Evolutionary conservation across 2,888 invertebrate species (phyloP).

Genomic region (Phyto melanocephala): DNA sequence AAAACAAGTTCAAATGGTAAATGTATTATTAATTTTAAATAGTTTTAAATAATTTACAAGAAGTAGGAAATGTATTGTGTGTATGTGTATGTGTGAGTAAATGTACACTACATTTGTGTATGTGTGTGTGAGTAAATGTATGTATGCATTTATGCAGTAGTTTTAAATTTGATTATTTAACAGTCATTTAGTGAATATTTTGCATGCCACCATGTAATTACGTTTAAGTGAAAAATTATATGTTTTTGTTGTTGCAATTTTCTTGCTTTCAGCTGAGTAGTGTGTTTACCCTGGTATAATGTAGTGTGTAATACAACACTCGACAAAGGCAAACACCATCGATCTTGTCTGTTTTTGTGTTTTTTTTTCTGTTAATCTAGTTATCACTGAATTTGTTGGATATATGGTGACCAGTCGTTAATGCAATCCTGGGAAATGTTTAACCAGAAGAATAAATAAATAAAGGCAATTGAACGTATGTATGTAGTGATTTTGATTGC

Average conservation of each 20-base stretch:
- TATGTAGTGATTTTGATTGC: neutral
- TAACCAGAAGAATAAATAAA: too few species aligned
- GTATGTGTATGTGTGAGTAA: too few species aligned
- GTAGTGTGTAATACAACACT: neutral
- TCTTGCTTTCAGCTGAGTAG: neutral
- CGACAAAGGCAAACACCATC: constrained; percentile 50
- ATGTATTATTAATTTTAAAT: constrained; percentile 50
- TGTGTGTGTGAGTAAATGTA: too few species aligned
- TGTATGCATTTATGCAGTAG: neutral
- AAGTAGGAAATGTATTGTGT: too few species aligned
- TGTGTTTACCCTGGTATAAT: too few species aligned
- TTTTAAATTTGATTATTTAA: constrained; percentile 55
- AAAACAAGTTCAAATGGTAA: constrained; percentile 27
- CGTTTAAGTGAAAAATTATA: constrained; percentile 68
- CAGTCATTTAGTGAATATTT: constrained; percentile 59
- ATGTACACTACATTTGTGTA: too few species aligned
- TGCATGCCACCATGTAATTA: constrained; percentile 65
- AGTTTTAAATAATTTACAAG: neutral
- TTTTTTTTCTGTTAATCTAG: too few species aligned
- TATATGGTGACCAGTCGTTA: constrained; percentile 2
- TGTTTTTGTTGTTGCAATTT: constrained; percentile 37
- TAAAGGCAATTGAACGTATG: neutral
- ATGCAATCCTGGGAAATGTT: constrained; percentile 49
- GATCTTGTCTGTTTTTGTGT: constrained; percentile 49
- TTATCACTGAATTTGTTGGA: too few species aligned